These are phyloP conservation scores for Pseudochromis fuscus DNA, from an alignment of 2,797 vertebrate genomes.

Conservation along the genomic window DNA sequence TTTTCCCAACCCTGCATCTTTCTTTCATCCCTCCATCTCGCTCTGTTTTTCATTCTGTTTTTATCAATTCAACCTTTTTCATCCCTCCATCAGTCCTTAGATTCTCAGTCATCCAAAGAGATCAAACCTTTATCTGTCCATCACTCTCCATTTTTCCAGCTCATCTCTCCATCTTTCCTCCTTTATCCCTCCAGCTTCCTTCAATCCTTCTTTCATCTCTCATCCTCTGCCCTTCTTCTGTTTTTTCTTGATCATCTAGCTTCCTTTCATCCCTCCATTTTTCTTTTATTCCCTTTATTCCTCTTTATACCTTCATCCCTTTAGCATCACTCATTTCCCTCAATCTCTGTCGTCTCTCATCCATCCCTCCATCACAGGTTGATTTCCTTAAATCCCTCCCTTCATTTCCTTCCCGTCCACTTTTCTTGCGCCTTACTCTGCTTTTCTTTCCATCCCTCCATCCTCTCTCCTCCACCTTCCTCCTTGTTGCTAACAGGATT, in stretches of 20 bases:
- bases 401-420: slow-evolving; percentile 6
- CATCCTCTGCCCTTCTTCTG: neutral
- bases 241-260: neutral
- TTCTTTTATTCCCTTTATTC: neutral
- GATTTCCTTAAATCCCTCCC: neutral
- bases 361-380: neutral
- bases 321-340: neutral
- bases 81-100: neutral
- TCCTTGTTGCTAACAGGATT: slow-evolving; percentile 82
- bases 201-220: neutral
- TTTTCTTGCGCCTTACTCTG: neutral
- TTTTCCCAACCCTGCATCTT: slow-evolving; percentile 25
- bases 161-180: neutral
- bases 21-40: neutral
- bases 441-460: slow-evolving; percentile 19
- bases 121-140: neutral
- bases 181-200: neutral
- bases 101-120: neutral
- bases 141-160: neutral
- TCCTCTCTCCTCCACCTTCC: slow-evolving; percentile 25
- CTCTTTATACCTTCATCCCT: neutral
- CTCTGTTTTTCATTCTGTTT: neutral
- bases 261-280: neutral
- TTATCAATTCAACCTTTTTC: neutral
- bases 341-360: neutral